Conservation (phyloP, 37 sponge, comb jelly and placozoan genomes). For the Amphimedon queenslandica region DNA sequence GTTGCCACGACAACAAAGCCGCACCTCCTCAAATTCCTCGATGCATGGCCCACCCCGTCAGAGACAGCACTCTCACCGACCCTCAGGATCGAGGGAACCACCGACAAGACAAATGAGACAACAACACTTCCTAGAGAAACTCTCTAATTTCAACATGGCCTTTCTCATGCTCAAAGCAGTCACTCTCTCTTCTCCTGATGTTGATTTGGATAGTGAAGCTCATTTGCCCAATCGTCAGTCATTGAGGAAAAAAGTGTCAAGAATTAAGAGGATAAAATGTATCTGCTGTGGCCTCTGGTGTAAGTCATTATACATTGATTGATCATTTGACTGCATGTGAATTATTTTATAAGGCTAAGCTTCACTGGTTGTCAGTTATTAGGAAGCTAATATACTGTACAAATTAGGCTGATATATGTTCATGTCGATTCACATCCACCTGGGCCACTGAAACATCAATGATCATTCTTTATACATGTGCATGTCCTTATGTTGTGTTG, state of each 20-base stretch:
- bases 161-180: not conserved
- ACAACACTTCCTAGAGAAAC: not conserved
- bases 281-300: constrained; percentile 55
- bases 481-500: no score
- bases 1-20: no score
- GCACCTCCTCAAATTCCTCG: no score
- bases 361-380: no score
- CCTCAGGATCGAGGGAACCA: not conserved
- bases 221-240: constrained; percentile 11
- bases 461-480: no score
- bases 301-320: constrained; percentile 18
- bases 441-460: not conserved
- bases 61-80: not conserved
- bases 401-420: no score
- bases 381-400: no score
- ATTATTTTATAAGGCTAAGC: no score
- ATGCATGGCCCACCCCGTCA: no score
- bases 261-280: constrained; percentile 26
- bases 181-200: not conserved
- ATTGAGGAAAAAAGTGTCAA: not conserved
- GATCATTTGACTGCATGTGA: no score
- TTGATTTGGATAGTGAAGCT: constrained; percentile 60
- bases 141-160: constrained; percentile 27
- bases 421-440: no score
- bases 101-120: not conserved